Base-by-base conservation (phyloP, 2,113 vertebrate species). In the Pipra filicauda region DNA sequence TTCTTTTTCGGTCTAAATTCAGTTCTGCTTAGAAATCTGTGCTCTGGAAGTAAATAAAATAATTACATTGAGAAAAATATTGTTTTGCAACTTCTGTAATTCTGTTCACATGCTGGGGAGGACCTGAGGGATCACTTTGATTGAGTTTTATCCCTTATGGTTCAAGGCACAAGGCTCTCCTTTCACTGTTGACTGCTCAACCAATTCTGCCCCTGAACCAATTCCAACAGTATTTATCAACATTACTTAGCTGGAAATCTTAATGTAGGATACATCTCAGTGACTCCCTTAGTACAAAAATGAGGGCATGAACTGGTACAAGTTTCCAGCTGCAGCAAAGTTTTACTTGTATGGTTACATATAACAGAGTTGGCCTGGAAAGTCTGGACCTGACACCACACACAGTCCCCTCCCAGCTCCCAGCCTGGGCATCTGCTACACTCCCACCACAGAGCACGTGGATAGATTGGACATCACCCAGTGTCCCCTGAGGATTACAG, bases 101-200 rank as follows among this genome's bases (percentile, higher is more conserved):
- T 91, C 70, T 6, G 14, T 64, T 96, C 84, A 82, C 57, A 88
- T 2, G 18, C 62, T 27, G 54, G 33, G n/a, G 41, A 74, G 35
- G 41, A 71, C 77, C 49, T 9, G 3, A 72, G 80, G 62, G 93
- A 91, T 54, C 1, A 2, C 85, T 96, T 81, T 84, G 61, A 96
- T 90, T 94, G 84, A 87, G 79, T 91, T 95, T 91, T 69, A 93
- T 89, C 62, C 88, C 88, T 87, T 66, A 87, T 6, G 85, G 91
- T 96, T 95, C 93, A 95, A 58, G 69, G 93, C 91, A 89, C 91
- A 89, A 54, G 85, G 86, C 57, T 93, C 83, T 91, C 83, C 78
- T 89, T 92, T 92, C 86, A 96, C 92, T 65, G 80, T 84, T 88
- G 88, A 85, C 85, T 94, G 95, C 92, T 95, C 96, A 95, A 91